phyloP scores from a whole-genome alignment of 2,113 vertebrate species.

The Bujurquina vittata region DNA sequence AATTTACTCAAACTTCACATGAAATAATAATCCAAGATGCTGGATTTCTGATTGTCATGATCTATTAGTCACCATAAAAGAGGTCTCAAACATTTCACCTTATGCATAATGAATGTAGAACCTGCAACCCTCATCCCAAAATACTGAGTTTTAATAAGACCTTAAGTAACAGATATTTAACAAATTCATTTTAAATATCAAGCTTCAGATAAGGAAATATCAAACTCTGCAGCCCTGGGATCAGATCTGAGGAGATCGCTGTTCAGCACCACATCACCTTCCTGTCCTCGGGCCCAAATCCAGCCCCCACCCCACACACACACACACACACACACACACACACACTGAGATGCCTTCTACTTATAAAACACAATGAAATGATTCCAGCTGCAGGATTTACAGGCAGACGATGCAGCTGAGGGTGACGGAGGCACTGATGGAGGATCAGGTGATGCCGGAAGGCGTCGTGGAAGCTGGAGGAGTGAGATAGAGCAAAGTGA shows the following conservation, averaged over 20 bases:
- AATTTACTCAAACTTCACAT: neutral
- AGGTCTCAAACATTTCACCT: neutral
- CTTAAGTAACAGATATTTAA: neutral
- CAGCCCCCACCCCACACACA: slow-evolving; percentile 25
- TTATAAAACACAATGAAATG: slow-evolving; percentile 22
- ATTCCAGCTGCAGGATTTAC: slow-evolving; percentile 38
- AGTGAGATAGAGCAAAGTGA: slow-evolving; percentile 4
- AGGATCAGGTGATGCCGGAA: neutral
- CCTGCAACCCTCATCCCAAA: neutral
- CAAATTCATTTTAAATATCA: neutral
- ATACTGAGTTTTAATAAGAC: neutral
- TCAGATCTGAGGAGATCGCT: slow-evolving; percentile 59
- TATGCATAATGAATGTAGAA: neutral
- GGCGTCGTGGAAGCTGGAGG: slow-evolving; percentile 11
- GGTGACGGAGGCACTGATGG: neutral
- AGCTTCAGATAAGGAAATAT: neutral
- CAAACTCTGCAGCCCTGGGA: slow-evolving; percentile 6
- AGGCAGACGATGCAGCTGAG: neutral
- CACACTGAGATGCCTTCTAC: neutral
- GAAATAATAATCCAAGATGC: neutral
- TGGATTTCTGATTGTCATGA: neutral
- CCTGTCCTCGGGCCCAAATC: slow-evolving; percentile 54
- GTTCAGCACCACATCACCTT: slow-evolving; percentile 65
- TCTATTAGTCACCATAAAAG: neutral
- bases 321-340: slow-evolving; percentile 11